Evolutionary conservation across 2,113 vertebrate genomes (phyloP).

Genomic region (Triplophysa rosa): DNA sequence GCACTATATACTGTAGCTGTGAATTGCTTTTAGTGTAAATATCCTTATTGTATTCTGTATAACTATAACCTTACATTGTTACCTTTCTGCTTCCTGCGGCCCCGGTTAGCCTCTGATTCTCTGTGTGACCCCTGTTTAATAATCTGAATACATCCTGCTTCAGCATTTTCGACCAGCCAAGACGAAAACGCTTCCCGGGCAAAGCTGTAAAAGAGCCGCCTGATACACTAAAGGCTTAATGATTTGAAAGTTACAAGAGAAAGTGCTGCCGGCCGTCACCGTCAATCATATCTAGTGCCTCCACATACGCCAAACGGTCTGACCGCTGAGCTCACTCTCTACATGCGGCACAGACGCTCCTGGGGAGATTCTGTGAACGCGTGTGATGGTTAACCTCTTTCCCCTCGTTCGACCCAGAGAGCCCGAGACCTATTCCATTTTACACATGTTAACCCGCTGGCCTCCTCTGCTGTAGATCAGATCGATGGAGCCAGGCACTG

Average conservation of each 20-base stretch:
- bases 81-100: constrained; percentile 8
- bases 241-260: constrained; percentile 79
- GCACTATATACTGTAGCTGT: no score
- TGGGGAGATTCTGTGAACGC: background rate
- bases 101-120: constrained; percentile 8
- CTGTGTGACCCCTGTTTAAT: background rate
- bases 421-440: constrained; percentile 48
- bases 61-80: background rate
- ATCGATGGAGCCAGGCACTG: constrained; percentile 52
- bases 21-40: no score
- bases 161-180: constrained; percentile 18
- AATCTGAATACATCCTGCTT: constrained; percentile 26
- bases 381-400: constrained; percentile 42
- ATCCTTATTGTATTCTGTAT: background rate
- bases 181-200: constrained; percentile 42
- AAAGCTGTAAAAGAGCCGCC: constrained; percentile 73
- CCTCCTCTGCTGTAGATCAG: constrained; percentile 52
- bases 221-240: constrained; percentile 76
- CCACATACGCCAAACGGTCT: constrained; percentile 68
- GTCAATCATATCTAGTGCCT: constrained; percentile 75
- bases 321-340: constrained; percentile 66
- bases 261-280: constrained; percentile 67
- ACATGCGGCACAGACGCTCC: constrained; percentile 33
- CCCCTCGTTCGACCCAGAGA: constrained; percentile 41
- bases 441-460: constrained; percentile 62